A percentile compares a stretch with the other conserved stretches of the same genome.
phyloP scores from a whole-genome alignment of 2,113 vertebrate species.

The Dicerorhinus sumatrensis region DNA sequence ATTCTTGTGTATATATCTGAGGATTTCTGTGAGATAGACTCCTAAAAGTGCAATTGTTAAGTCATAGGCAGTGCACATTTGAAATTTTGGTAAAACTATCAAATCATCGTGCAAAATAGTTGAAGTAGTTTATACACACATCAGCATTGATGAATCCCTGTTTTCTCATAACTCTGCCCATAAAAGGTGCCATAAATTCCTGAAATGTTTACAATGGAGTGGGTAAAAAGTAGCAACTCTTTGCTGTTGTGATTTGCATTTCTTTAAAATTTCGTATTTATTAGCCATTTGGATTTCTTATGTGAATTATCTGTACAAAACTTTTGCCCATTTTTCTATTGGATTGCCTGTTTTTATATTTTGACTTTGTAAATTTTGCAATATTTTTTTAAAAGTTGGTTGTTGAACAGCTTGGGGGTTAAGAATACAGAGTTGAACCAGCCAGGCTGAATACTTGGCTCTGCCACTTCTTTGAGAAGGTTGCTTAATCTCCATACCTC shows the following conservation, averaged over 20 bases:
- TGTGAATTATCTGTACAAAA: neutral
- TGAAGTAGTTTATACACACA: neutral
- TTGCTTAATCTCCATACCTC: neutral
- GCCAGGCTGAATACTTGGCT: neutral
- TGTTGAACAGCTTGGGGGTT: neutral
- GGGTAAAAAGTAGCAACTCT: neutral
- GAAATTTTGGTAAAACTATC: neutral
- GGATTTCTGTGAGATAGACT: neutral
- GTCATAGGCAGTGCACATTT: neutral
- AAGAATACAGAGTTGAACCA: neutral
- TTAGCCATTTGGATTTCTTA: neutral
- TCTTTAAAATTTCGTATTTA: neutral
- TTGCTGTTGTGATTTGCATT: neutral
- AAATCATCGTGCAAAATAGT: neutral
- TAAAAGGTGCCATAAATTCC: neutral
- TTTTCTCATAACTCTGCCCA: neutral
- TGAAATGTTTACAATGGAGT: neutral
- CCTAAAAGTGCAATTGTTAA: neutral
- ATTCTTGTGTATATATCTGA: neutral
- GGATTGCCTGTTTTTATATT: neutral
- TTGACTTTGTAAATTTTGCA: slow-evolving; percentile 9
- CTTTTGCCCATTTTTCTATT: neutral
- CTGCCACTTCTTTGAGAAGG: neutral
- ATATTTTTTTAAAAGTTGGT: neutral
- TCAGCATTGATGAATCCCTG: neutral